Evolutionary conservation across 2,888 invertebrate genomes (phyloP).

Genomic region (Pseudococcus longispinus): DNA sequence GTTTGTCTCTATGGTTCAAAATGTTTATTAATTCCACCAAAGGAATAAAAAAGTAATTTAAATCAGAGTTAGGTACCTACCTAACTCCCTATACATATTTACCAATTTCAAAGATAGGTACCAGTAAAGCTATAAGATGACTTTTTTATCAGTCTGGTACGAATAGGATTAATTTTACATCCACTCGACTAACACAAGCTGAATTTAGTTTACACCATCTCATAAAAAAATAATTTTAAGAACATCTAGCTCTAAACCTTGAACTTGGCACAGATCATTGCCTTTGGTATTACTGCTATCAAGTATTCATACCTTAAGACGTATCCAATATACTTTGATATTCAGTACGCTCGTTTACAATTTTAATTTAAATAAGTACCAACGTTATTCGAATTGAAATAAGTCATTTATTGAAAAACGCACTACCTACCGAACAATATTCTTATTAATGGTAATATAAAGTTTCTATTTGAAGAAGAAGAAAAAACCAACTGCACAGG

Average conservation of each 20-base stretch:
- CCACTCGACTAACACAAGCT: no score
- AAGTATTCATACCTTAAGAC: not conserved
- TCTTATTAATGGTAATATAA: conserved; percentile 9
- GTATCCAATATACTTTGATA: not conserved
- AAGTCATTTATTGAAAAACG: not conserved
- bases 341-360: not conserved
- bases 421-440: not conserved
- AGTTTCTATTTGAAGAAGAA: not conserved
- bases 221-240: no score
- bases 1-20: no score
- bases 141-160: no score
- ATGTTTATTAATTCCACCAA: no score
- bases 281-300: not conserved
- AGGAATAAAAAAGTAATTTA: no score
- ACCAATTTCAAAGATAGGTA: no score
- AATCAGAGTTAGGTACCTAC: no score
- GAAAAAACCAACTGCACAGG: not conserved
- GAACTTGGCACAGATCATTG: not conserved
- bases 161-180: no score
- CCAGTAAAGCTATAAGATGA: no score
- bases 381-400: not conserved
- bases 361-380: not conserved
- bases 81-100: no score
- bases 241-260: not conserved
- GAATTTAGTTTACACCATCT: no score